Conservation (phyloP, 2,888 invertebrate genomes). For the Allolobophora icterica region DNA sequence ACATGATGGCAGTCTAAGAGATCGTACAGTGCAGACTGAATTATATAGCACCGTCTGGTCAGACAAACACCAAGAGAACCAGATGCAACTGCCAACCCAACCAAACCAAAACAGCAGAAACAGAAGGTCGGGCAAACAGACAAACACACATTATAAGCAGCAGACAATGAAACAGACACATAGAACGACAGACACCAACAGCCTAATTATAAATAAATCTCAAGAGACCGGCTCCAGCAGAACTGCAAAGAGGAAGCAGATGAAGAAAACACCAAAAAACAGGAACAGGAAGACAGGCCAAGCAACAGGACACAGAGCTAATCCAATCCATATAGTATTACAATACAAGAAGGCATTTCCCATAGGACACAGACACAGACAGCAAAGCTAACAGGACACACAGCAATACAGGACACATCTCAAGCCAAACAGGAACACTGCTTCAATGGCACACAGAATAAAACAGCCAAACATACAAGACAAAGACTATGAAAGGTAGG, state of each 20-base stretch:
- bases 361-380: not conserved
- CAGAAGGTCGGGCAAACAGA: not conserved
- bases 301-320: not conserved
- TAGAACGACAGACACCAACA: not conserved
- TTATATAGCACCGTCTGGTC: not conserved
- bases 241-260: not conserved
- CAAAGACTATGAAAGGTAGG: too few species aligned
- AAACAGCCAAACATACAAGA: not conserved
- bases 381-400: not conserved
- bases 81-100: not conserved
- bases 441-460: not conserved
- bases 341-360: not conserved
- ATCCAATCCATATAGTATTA: too few species aligned
- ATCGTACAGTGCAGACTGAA: not conserved
- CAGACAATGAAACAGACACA: not conserved
- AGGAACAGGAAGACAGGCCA: not conserved
- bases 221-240: not conserved
- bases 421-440: not conserved
- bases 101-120: not conserved
- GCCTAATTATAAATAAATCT: conserved; percentile 11
- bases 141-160: not conserved
- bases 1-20: not conserved
- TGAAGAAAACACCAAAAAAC: too few species aligned
- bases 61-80: not conserved
- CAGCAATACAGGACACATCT: not conserved